These are phyloP conservation scores for Calliopum simillimum DNA, from an alignment of 2,888 invertebrate genomes.

Conservation along the genomic window DNA sequence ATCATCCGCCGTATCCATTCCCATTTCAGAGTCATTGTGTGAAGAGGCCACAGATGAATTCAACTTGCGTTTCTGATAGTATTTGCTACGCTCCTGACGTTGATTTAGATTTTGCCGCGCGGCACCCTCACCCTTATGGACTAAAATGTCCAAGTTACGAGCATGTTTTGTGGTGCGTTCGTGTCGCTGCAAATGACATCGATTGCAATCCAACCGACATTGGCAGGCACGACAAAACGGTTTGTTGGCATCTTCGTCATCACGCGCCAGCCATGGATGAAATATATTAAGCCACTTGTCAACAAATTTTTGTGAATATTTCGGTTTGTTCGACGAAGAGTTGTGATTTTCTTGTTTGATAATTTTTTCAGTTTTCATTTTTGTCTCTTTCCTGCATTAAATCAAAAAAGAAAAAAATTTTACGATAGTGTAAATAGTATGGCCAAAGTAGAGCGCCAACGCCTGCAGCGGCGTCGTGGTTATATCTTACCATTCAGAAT, in stretches of 20 bases:
- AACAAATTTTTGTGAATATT: constrained; percentile 62
- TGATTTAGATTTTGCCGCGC: constrained; percentile 57
- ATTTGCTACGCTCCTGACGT: constrained; percentile 60
- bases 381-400: constrained; percentile 57
- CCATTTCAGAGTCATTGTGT: constrained; percentile 46
- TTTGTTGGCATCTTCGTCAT: constrained; percentile 57
- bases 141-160: constrained; percentile 57
- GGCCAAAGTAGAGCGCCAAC: not conserved
- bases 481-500: constrained; percentile 60
- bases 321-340: constrained; percentile 48
- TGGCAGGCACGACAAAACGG: constrained; percentile 63
- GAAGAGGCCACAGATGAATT: constrained; percentile 44
- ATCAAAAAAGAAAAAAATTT: constrained; percentile 20
- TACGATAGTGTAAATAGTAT: not conserved
- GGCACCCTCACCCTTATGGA: constrained; percentile 58
- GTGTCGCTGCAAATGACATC: constrained; percentile 61
- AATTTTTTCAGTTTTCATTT: constrained; percentile 52
- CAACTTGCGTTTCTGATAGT: constrained; percentile 55
- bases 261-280: constrained; percentile 60
- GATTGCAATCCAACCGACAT: constrained; percentile 62
- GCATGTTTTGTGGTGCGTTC: constrained; percentile 62
- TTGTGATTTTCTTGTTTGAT: constrained; percentile 44
- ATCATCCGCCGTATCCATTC: constrained; percentile 44
- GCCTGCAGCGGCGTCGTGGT: not conserved
- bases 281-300: constrained; percentile 63